Evolutionary conservation across 2,113 vertebrate genomes (phyloP).

Genomic region (Oreochromis aureus): DNA sequence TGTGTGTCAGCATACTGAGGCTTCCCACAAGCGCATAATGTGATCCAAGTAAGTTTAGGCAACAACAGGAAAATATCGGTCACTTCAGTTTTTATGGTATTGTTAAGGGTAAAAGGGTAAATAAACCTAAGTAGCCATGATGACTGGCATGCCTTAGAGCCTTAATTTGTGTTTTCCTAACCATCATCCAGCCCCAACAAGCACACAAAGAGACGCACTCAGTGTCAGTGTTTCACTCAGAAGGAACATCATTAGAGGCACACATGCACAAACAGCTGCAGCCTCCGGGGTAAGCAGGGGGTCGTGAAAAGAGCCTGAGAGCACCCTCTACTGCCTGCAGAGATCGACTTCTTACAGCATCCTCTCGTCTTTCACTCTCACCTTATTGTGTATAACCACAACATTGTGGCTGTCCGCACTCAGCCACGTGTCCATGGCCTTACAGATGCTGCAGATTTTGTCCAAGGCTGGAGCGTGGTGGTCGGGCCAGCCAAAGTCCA

Average conservation of each 20-base stretch:
- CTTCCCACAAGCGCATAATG: constrained; percentile 24
- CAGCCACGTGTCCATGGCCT: constrained; percentile 98
- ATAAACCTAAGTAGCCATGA: constrained; percentile 14
- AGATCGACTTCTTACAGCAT: background rate
- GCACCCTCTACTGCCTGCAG: constrained; percentile 29
- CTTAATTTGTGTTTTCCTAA: constrained; percentile 35
- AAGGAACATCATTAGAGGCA: background rate
- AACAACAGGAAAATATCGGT: constrained; percentile 15
- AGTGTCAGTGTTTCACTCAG: background rate
- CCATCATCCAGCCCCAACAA: background rate
- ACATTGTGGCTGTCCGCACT: constrained; percentile 85
- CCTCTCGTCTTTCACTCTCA: constrained; percentile 46
- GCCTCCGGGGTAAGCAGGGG: background rate
- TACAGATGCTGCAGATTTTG: constrained; percentile 98
- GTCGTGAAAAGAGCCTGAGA: constrained; percentile 25
- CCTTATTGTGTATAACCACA: constrained; percentile 96
- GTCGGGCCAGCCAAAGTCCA: constrained; percentile 98
- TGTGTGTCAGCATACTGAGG: background rate
- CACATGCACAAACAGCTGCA: background rate
- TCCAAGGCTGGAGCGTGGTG: constrained; percentile 94
- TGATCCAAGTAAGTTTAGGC: constrained; percentile 12
- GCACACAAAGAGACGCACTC: background rate
- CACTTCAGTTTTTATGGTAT: constrained; percentile 1
- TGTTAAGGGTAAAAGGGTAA: constrained; percentile 13
- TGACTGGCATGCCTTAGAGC: background rate